Base-by-base conservation (phyloP, 2,113 vertebrate species). In the Heliornis fulica region DNA sequence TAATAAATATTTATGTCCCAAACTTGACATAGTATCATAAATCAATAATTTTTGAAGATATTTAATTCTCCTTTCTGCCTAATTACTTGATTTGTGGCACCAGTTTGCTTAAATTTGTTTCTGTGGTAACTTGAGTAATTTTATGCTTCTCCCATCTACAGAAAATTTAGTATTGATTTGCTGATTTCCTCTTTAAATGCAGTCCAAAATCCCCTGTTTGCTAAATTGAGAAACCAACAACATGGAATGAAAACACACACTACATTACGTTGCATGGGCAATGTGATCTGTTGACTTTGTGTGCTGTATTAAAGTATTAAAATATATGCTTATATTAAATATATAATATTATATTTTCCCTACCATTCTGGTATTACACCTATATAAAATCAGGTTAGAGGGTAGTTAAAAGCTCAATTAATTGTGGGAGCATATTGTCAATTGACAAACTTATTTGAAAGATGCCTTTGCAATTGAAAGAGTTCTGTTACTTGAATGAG, bases 101-200 rank as follows among this genome's bases (percentile, higher is more conserved):
- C n/a, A 41, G 63, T 70, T 80, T 78, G 59, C 82, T 85, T 95
- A 63, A 28, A 61, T 87, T 76, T 94, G 68, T 86, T 95, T 95
- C 61, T 89, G 72, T 84, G 79, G 51, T 68, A 92, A 78, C 76
- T 56, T 78, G 51, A 71, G 25, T 74, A 89, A 88, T 86, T 76
- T 94, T 83, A 71, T 86, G 41, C 54, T 50, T 91, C 69, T 71
- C 53, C 59, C 34, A 92, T 96, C 76, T 87, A 51, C 23, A 56
- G 60, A 92, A 94, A 86, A 88, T 83, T n/a, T 79, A 76, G 36
- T 87, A 78, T 82, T 89, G 74, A 83, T 94, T 94, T 90, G 28
- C 72, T 68, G 64, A 81, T 94, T 96, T 93, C 76, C 56, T 95
- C 36, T 81, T 93, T 36, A 91, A 94, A 83, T 71, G 64, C n/a